Evolutionary conservation across 2,113 vertebrate species (phyloP).

Genomic region (Brienomyrus longianalis): DNA sequence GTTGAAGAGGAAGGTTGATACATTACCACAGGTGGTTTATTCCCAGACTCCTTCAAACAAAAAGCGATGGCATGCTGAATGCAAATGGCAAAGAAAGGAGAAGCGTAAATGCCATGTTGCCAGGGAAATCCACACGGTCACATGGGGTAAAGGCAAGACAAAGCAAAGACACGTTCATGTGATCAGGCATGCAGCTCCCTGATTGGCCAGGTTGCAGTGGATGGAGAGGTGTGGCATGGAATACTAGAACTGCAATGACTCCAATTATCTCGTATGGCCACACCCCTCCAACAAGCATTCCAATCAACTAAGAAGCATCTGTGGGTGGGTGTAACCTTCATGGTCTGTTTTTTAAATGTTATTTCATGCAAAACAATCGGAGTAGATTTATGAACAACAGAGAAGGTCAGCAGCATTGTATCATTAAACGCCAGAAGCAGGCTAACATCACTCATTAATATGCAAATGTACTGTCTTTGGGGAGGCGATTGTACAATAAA

Average conservation of each 20-base stretch:
- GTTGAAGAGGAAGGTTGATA: slow-evolving; percentile 56
- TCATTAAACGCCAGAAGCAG: not conserved
- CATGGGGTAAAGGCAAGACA: slow-evolving; percentile 10
- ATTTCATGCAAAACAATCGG: not conserved
- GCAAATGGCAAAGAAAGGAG: slow-evolving; percentile 76
- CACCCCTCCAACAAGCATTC: not conserved
- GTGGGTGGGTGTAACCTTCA: not conserved
- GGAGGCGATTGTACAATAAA: not conserved
- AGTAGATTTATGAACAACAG: not conserved
- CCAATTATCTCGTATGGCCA: not conserved
- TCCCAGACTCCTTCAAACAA: slow-evolving; percentile 95
- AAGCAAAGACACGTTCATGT: slow-evolving; percentile 26
- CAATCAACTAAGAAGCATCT: not conserved
- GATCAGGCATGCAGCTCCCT: slow-evolving; percentile 16
- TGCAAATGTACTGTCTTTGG: not conserved
- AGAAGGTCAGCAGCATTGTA: not conserved
- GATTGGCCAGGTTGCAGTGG: slow-evolving; percentile 1
- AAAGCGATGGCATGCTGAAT: slow-evolving; percentile 96
- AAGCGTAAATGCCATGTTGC: slow-evolving; percentile 68
- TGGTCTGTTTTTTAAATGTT: not conserved
- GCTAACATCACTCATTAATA: not conserved
- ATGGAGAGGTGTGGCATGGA: not conserved
- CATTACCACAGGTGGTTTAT: slow-evolving; percentile 92
- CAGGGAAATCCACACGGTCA: slow-evolving; percentile 43
- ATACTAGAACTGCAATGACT: not conserved